Conservation (phyloP, 2,797 vertebrate genomes). For the Phoebastria nigripes region DNA sequence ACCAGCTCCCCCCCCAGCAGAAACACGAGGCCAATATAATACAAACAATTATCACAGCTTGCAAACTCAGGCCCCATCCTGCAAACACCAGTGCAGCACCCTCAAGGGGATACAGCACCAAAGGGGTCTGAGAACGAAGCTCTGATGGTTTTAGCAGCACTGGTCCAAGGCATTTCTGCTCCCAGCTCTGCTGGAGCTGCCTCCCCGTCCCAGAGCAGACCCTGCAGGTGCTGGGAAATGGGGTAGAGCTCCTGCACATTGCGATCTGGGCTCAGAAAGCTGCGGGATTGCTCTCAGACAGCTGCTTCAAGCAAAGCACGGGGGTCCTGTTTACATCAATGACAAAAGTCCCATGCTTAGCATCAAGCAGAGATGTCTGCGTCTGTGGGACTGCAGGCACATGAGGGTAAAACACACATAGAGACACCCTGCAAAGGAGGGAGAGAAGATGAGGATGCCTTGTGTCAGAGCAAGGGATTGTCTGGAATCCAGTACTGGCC, state of each 20-base stretch:
- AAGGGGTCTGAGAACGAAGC: not conserved
- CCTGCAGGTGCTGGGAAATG: not conserved
- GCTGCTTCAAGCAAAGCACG: not conserved
- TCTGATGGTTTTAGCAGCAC: not conserved
- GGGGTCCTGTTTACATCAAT: rapidly evolving
- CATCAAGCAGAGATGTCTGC: not conserved
- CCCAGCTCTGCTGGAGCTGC: not conserved
- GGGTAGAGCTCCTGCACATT: not conserved
- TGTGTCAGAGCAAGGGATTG: not conserved
- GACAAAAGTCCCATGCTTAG: rapidly evolving
- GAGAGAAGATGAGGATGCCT: not conserved
- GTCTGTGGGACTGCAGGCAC: rapidly evolving
- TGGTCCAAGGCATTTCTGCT: not conserved
- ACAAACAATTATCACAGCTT: not conserved
- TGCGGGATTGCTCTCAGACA: not conserved
- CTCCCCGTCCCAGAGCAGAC: not conserved
- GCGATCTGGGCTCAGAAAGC: not conserved
- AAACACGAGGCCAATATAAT: not conserved
- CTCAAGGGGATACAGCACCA: not conserved
- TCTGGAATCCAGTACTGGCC: rapidly evolving
- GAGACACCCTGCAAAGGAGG: not conserved
- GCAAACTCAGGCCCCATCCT: not conserved
- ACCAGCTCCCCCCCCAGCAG: not conserved
- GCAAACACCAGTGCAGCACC: not conserved
- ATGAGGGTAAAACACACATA: rapidly evolving